Percentiles rank a stretch among this genome's conserved stretches.
phyloP scores from a whole-genome alignment of 2,888 invertebrate species.

The Arrhopalites spinosus region DNA sequence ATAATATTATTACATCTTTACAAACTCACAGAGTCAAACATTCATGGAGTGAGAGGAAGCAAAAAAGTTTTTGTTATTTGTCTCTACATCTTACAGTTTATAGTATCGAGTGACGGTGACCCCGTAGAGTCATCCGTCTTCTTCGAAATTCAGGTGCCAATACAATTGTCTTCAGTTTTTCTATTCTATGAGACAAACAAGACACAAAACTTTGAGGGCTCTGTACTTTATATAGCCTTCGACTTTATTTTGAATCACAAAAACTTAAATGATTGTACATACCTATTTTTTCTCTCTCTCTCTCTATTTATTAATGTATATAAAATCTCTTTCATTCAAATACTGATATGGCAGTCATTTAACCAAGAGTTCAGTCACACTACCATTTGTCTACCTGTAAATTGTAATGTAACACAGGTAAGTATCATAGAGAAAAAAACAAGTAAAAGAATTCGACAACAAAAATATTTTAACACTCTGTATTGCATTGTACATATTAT shows the following conservation, averaged over 20 bases:
- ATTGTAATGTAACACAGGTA: no score
- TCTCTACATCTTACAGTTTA: background rate
- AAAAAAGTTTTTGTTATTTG: no score
- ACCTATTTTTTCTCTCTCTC: no score
- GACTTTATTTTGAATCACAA: background rate
- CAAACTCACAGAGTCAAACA: no score
- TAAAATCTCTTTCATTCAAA: slow-evolving; percentile 5
- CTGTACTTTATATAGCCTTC: background rate
- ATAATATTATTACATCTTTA: no score
- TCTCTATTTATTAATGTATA: background rate
- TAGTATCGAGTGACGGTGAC: background rate
- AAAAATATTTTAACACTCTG: no score
- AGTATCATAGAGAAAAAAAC: no score
- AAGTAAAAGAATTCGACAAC: no score
- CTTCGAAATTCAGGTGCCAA: slow-evolving; percentile 30
- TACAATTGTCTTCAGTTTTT: slow-evolving; percentile 24
- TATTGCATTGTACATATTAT: no score
- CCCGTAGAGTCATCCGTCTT: slow-evolving; percentile 29
- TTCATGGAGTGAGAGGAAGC: no score
- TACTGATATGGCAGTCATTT: slow-evolving; percentile 3
- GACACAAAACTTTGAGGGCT: background rate
- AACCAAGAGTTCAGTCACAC: slow-evolving; percentile 4
- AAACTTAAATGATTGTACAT: background rate
- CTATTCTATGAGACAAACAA: background rate
- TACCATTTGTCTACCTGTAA: no score